These are phyloP conservation scores for Pelecanoides urinatrix DNA, from an alignment of 2,113 vertebrate species.

Conservation along the genomic window DNA sequence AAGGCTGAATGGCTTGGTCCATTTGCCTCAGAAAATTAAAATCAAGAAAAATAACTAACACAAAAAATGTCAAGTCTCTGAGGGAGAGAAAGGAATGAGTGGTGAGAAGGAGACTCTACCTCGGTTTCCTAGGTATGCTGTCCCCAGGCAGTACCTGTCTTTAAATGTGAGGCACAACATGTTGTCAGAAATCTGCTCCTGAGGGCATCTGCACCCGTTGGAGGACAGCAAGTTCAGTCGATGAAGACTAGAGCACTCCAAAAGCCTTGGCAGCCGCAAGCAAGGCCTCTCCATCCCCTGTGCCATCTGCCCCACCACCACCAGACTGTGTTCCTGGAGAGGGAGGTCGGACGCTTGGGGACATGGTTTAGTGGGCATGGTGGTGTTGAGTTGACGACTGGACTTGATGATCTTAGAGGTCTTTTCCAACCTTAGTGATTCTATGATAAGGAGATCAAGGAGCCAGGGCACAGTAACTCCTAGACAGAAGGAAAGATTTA, in stretches of 20 bases:
- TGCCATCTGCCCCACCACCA: background rate
- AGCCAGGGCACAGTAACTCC: background rate
- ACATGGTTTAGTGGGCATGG: too few relatives aligned
- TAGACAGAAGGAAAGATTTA: background rate
- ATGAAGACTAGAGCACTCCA: background rate
- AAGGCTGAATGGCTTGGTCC: background rate
- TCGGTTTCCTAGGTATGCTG: background rate
- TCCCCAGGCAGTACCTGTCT: background rate
- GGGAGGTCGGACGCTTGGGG: background rate
- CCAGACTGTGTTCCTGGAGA: fast-evolving
- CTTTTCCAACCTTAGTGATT: too few relatives aligned
- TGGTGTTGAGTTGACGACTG: too few relatives aligned
- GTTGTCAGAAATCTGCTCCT: background rate
- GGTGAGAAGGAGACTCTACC: background rate
- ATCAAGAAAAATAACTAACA: background rate
- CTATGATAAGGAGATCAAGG: background rate
- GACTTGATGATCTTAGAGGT: too few relatives aligned
- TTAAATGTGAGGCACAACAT: background rate
- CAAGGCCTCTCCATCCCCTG: background rate
- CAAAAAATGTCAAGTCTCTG: background rate
- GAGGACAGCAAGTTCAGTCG: background rate
- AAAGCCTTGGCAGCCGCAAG: background rate
- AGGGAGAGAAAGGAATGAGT: background rate
- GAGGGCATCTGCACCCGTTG: background rate
- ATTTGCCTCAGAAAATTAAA: background rate